A percentile compares a stretch with the other conserved stretches of the same genome.
These are phyloP conservation scores for Syngnathoides biaculeatus DNA, from an alignment of 2,113 vertebrate species.

Conservation along the genomic window DNA sequence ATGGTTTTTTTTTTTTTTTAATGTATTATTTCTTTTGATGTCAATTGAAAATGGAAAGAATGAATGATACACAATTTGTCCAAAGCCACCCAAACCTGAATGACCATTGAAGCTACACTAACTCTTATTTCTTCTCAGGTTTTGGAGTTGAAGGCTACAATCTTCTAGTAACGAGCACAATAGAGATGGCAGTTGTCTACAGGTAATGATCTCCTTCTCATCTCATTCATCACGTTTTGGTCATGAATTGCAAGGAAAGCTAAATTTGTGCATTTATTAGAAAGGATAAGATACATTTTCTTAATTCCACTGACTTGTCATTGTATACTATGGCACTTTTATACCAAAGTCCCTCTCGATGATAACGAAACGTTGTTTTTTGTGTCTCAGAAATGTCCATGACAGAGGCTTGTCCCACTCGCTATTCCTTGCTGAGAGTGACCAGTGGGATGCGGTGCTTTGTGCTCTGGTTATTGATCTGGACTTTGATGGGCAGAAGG, in stretches of 20 bases:
- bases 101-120: background rate
- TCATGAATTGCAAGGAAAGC: background rate
- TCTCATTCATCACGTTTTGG: background rate
- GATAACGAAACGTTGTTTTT: background rate
- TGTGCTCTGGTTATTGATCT: slow-evolving; percentile 84
- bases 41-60: background rate
- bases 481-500: slow-evolving; percentile 80
- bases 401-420: slow-evolving; percentile 72
- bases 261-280: background rate
- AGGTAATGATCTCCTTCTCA: slow-evolving; percentile 60
- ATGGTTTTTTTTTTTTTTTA: too few relatives aligned
- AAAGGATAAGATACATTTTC: background rate
- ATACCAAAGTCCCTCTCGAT: background rate
- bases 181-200: slow-evolving; percentile 85
- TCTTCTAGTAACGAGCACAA: slow-evolving; percentile 81
- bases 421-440: slow-evolving; percentile 75
- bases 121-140: slow-evolving; percentile 13
- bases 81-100: background rate
- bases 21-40: too few relatives aligned
- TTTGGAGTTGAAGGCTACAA: slow-evolving; percentile 65
- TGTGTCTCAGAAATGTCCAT: slow-evolving; percentile 77
- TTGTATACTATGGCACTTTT: too few relatives aligned
- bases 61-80: background rate
- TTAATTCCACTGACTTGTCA: background rate
- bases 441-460: slow-evolving; percentile 83